These are phyloP conservation scores for Hystrix cristata DNA, from an alignment of 2,113 vertebrate genomes.

Conservation along the genomic window DNA sequence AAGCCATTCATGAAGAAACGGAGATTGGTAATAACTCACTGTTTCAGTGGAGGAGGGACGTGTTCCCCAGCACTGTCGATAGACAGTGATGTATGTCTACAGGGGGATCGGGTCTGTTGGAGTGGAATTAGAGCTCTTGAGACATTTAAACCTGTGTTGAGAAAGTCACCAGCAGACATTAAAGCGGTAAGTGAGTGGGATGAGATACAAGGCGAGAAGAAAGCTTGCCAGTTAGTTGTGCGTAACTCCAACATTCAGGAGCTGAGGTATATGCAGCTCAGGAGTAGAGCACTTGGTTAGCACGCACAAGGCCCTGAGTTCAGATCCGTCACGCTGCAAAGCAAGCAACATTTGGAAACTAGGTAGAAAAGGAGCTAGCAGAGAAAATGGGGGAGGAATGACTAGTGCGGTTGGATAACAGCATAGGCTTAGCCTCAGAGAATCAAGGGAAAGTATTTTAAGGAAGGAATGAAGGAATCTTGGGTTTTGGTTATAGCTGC, in stretches of 20 bases:
- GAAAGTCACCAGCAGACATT: neutral
- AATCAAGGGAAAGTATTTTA: neutral
- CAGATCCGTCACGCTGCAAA: neutral
- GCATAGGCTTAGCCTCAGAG: neutral
- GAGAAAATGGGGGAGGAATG: neutral
- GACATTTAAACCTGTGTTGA: neutral
- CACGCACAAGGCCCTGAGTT: neutral
- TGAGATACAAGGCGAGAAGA: neutral
- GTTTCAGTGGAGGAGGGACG: neutral
- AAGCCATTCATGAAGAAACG: neutral
- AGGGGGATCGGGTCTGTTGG: neutral
- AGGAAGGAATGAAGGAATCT: neutral
- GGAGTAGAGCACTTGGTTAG: neutral
- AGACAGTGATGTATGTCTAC: neutral
- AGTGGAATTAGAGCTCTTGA: neutral
- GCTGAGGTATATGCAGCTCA: neutral
- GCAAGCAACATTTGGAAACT: neutral
- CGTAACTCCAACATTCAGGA: neutral
- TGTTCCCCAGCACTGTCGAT: neutral
- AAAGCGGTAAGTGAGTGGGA: neutral
- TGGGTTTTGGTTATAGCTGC: neutral
- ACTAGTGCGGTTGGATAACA: neutral
- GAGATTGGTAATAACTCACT: neutral
- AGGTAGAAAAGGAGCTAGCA: neutral
- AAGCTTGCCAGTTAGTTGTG: neutral